Evolutionary conservation across 2,888 invertebrate genomes (phyloP).

Genomic region (Hirtodrosophila cameraria): DNA sequence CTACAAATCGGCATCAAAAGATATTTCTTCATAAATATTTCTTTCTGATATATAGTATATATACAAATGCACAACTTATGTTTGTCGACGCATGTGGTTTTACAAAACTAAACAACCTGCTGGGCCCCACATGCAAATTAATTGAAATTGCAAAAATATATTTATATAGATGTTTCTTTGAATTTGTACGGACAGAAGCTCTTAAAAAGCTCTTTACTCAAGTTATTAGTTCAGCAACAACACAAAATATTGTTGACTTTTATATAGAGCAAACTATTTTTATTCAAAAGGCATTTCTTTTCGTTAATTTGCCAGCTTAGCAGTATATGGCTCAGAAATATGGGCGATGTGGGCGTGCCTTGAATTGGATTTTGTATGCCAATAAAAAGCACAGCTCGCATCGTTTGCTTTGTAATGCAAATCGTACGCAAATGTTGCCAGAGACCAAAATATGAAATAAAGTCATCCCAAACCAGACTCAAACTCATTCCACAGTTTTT

Average conservation of each 20-base stretch:
- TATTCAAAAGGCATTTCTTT: not conserved
- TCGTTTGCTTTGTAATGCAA: slow-evolving; percentile 70
- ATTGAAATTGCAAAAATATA: slow-evolving; percentile 38
- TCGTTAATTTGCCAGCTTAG: slow-evolving; percentile 53
- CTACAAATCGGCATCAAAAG: slow-evolving; percentile 35
- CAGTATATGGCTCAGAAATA: slow-evolving; percentile 5
- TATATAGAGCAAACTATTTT: slow-evolving; percentile 8
- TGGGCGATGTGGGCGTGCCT: slow-evolving; percentile 35
- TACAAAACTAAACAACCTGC: not conserved
- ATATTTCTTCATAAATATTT: slow-evolving; percentile 44
- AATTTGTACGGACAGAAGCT: not conserved
- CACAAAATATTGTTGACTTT: slow-evolving; percentile 13
- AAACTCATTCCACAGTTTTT: no score
- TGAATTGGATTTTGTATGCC: slow-evolving; percentile 44
- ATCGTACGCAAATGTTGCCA: slow-evolving; percentile 73
- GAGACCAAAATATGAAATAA: slow-evolving; percentile 76
- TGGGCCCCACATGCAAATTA: slow-evolving; percentile 15
- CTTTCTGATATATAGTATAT: no score
- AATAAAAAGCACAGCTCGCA: slow-evolving; percentile 43
- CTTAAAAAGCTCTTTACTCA: slow-evolving; percentile 16
- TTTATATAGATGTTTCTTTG: not conserved
- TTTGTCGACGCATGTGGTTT: not conserved
- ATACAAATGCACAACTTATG: no score
- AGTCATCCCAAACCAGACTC: slow-evolving; percentile 40
- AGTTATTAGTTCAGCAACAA: slow-evolving; percentile 7